Evolutionary conservation across 2,797 vertebrate species (phyloP), one percentile per base, ranked within the genome.

Genomic region (Sebastiscus tertius): DNA sequence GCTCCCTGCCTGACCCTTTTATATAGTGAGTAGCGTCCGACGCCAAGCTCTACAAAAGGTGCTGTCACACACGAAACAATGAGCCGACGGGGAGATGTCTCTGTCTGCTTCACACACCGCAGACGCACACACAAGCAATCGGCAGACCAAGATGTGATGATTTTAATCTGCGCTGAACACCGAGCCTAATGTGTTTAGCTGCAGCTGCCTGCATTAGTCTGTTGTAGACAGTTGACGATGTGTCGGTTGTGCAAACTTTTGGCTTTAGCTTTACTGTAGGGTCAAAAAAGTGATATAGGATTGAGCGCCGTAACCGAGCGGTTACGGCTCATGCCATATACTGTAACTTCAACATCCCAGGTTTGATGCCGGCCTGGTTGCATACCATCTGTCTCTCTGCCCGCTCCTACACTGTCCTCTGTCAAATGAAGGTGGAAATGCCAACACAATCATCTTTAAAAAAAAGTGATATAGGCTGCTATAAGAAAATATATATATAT

Each of bases 1-100:
- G 14, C 80, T 76, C 75, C 68, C 68, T 59, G 86, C 71, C 81
- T 83, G 66, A 89, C 85, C 85, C 80, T 88, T 89, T 88, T 84
- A 79, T 90, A 42, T 49, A 22, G 64, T 27, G 75, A 82, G 80
- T 85, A 83, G 92, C 93, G 87, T 94, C 90, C 76, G 84, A 94
- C 88, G 93, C 92, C 84, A 80, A 72, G 29, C 14, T 8, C 4
- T 26, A 93, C 92, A 94, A 94, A 92, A 90, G 91, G 34, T 79
- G 68, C 82, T 89, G 91, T 92, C 87, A 77, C 56, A 81, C 66
- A 61, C 72, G 42, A 80, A 81, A 89, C 87, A 90, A 88, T 82
- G 76, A 67, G 58, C 33, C 31, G 13, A 82, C 49, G 63, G 86
- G 77, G 84, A 90, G 87, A 94, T 88, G 90, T 93, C 93, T 94